phyloP scores from a whole-genome alignment of 2,113 vertebrate species.

The Chiloscyllium plagiosum region DNA sequence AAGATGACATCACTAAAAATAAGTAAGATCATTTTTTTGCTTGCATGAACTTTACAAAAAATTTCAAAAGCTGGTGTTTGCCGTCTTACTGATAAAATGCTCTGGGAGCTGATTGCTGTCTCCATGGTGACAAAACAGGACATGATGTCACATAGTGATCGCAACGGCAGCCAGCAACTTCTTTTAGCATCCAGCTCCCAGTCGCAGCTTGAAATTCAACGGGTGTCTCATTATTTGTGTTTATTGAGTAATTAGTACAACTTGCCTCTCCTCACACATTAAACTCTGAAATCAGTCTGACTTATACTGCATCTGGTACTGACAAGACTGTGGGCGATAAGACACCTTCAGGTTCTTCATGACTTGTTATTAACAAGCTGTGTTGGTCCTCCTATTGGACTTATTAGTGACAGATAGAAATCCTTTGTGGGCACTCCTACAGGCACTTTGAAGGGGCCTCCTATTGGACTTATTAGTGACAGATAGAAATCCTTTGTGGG shows the following conservation, averaged over 20 bases:
- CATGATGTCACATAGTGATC: neutral
- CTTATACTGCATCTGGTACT: neutral
- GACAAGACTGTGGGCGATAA: neutral
- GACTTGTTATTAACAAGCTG: neutral
- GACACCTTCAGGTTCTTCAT: neutral
- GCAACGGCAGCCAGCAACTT: neutral
- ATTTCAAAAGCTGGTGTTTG: constrained; percentile 6
- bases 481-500: neutral
- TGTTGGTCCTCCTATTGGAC: neutral
- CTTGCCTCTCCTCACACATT: neutral
- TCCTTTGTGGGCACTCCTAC: neutral
- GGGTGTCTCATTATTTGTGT: neutral
- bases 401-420: neutral
- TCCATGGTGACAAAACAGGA: constrained; percentile 21
- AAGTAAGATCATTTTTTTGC: neutral
- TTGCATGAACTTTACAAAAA: neutral
- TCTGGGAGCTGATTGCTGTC: constrained; percentile 18
- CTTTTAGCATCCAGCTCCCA: neutral
- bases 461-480: neutral
- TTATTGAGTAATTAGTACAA: constrained; percentile 6
- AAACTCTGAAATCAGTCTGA: neutral
- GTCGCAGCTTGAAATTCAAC: neutral
- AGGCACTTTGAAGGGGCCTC: neutral
- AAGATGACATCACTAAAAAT: neutral
- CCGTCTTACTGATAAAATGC: neutral